These are phyloP conservation scores for Chironomus tentans DNA, from an alignment of 2,888 invertebrate species.

Conservation along the genomic window DNA sequence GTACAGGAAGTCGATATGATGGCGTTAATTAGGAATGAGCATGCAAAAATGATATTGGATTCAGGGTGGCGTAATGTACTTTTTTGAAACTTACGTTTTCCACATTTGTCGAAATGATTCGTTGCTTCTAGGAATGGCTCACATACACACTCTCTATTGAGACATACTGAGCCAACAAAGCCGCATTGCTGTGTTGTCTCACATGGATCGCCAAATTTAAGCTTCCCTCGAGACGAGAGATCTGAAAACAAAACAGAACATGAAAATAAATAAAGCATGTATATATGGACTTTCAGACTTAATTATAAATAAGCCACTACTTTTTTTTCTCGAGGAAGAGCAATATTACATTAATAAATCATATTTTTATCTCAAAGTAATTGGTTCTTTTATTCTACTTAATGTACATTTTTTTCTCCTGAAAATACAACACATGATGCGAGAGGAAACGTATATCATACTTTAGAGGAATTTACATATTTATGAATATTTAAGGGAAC, in stretches of 20 bases:
- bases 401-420: background rate
- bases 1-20: background rate
- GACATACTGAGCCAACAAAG: slow-evolving; percentile 65
- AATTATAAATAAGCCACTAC: background rate
- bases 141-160: slow-evolving; percentile 62
- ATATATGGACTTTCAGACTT: background rate
- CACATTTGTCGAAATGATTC: slow-evolving; percentile 79
- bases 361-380: background rate
- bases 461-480: background rate
- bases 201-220: slow-evolving; percentile 70
- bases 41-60: background rate
- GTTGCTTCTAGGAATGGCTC: slow-evolving; percentile 62
- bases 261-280: background rate
- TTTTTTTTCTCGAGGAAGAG: background rate
- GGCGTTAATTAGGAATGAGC: background rate
- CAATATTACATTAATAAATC: background rate
- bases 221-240: slow-evolving; percentile 48
- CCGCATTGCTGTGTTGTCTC: slow-evolving; percentile 61
- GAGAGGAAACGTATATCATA: background rate
- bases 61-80: background rate
- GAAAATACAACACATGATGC: background rate
- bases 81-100: slow-evolving; percentile 54
- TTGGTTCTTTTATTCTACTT: background rate
- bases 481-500: background rate
- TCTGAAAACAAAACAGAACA: slow-evolving; percentile 35